Conservation (phyloP, 2,888 invertebrate genomes). For the Euzetes globulus region DNA sequence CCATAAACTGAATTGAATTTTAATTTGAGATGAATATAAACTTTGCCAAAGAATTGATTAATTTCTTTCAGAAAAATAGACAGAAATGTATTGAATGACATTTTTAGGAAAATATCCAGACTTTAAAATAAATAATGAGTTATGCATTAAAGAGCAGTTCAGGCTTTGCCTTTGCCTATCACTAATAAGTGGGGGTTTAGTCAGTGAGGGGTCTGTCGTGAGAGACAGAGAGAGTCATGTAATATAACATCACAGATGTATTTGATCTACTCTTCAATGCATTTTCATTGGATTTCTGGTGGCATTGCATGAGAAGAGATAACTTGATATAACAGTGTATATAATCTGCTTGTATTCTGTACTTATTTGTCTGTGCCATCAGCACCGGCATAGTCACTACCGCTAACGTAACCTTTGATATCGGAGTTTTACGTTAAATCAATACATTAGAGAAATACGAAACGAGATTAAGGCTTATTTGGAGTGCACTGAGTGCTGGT, state of each 20-base stretch:
- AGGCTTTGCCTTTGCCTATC: not conserved
- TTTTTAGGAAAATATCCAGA: constrained; percentile 1
- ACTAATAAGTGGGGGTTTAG: not conserved
- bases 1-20: not conserved
- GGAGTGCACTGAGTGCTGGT: constrained; percentile 13
- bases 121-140: not conserved
- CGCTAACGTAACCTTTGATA: constrained; percentile 9
- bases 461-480: constrained; percentile 11
- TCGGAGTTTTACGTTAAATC: not conserved
- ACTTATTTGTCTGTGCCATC: not conserved
- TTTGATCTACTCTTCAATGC: constrained; percentile 22
- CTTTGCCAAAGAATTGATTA: not conserved
- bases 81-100: not conserved
- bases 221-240: not conserved
- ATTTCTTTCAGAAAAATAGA: not conserved
- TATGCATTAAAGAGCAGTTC: not conserved
- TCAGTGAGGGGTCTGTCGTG: not conserved
- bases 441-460: constrained; percentile 22
- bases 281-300: constrained; percentile 1
- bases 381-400: not conserved
- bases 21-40: not conserved
- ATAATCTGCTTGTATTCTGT: not conserved
- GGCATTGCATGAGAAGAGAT: constrained; percentile 6
- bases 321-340: constrained; percentile 5
- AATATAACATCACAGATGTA: constrained; percentile 26